These are phyloP conservation scores for Dallia pectoralis DNA, from an alignment of 2,797 vertebrate genomes.

Conservation along the genomic window DNA sequence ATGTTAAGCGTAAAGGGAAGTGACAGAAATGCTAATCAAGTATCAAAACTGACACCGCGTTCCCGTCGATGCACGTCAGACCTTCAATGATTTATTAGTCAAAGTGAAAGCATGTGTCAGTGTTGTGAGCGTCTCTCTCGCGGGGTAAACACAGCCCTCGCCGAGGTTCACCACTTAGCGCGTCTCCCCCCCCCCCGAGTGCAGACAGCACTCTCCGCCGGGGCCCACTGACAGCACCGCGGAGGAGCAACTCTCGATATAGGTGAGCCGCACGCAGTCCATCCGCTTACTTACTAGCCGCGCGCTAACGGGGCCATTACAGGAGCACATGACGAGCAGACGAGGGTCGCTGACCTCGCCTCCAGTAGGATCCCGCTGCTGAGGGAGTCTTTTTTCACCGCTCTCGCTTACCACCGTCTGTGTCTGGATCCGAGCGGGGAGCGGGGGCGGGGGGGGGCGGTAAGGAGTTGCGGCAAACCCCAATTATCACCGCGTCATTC, in stretches of 20 bases:
- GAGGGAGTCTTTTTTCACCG: slow-evolving; percentile 53
- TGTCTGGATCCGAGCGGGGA: slow-evolving; percentile 57
- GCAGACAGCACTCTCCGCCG: slow-evolving; percentile 35
- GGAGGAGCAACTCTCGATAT: slow-evolving; percentile 52
- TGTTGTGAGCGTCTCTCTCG: slow-evolving; percentile 49
- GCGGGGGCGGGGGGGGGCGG: too few relatives aligned
- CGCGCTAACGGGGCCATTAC: slow-evolving; percentile 58
- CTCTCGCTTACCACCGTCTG: slow-evolving; percentile 41
- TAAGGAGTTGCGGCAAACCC: slow-evolving; percentile 52
- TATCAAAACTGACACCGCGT: slow-evolving; percentile 68
- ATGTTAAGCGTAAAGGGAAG: slow-evolving; percentile 75
- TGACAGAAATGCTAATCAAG: slow-evolving; percentile 73
- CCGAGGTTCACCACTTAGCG: slow-evolving; percentile 62
- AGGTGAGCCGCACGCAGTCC: slow-evolving; percentile 53
- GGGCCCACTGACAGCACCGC: slow-evolving; percentile 28
- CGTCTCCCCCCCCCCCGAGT: slow-evolving; percentile 16
- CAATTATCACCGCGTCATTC: slow-evolving; percentile 72
- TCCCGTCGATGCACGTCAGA: slow-evolving; percentile 62
- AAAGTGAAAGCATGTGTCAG: slow-evolving; percentile 64
- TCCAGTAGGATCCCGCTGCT: slow-evolving; percentile 62
- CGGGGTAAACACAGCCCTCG: slow-evolving; percentile 64
- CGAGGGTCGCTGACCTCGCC: slow-evolving; percentile 30
- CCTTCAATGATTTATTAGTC: slow-evolving; percentile 68
- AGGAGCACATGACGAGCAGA: slow-evolving; percentile 45
- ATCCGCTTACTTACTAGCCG: slow-evolving; percentile 55